These are phyloP conservation scores for Omphaloscelis lunosa DNA, from an alignment of 2,888 invertebrate species.

Conservation along the genomic window DNA sequence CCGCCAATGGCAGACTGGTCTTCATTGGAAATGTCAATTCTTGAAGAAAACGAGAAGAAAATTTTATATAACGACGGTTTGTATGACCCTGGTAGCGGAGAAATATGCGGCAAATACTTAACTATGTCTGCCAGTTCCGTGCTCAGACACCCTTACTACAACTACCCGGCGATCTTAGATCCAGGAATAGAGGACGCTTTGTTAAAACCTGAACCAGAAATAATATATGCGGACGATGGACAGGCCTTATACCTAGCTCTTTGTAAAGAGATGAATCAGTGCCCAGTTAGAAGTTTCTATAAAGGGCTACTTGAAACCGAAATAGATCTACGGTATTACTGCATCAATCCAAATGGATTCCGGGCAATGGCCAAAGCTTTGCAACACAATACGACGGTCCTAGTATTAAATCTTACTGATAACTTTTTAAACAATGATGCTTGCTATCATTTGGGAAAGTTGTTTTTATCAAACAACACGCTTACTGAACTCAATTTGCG, in stretches of 20 bases:
- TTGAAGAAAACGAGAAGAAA: slow-evolving; percentile 73
- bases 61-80: slow-evolving; percentile 70
- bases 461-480: slow-evolving; percentile 76
- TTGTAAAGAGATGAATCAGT: slow-evolving; percentile 80
- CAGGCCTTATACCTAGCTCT: slow-evolving; percentile 79
- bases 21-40: slow-evolving; percentile 72
- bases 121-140: slow-evolving; percentile 79
- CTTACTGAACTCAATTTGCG: slow-evolving; percentile 77
- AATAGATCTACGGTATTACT: slow-evolving; percentile 82
- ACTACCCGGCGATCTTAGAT: slow-evolving; percentile 81
- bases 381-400: slow-evolving; percentile 76
- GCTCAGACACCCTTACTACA: slow-evolving; percentile 79
- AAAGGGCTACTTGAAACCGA: slow-evolving; percentile 71
- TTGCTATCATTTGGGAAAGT: slow-evolving; percentile 81
- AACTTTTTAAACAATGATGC: slow-evolving; percentile 81
- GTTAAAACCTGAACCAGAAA: slow-evolving; percentile 67
- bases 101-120: slow-evolving; percentile 80
- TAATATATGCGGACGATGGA: slow-evolving; percentile 79
- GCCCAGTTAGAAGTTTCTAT: slow-evolving; percentile 76
- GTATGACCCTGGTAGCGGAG: slow-evolving; percentile 79
- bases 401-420: slow-evolving; percentile 76
- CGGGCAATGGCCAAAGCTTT: slow-evolving; percentile 81
- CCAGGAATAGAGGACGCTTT: slow-evolving; percentile 82
- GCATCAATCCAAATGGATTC: slow-evolving; percentile 78
- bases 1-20: slow-evolving; percentile 83